Base-by-base conservation (phyloP, 2,888 invertebrate species). In the Bembecia ichneumoniformis region DNA sequence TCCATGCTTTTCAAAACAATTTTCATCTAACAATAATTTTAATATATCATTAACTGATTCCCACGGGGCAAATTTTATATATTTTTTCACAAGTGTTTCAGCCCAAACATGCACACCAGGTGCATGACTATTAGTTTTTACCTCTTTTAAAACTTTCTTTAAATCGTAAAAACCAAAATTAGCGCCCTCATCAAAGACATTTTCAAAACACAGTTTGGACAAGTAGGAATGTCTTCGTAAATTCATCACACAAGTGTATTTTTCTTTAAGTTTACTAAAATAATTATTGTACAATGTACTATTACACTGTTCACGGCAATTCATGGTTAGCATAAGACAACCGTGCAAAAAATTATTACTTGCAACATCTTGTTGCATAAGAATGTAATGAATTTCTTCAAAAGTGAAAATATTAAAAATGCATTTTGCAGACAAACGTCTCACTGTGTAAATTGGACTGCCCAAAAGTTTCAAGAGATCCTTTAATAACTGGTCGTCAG, bases 271-370 rank as follows among this genome's bases (percentile, higher is more conserved):
- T 20, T 54, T 51, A n/a, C 43, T 51, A 44, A 71, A 62, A 15
- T 63, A 43, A 5, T 53, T 43, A 47, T 55, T 36, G 52, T 56
- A 51, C 48, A 55, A n/a, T 44, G 13, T 10, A n/a, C 48, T 20
- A 40, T 43, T 47, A 55, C 67, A 66, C 49, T 70, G 55, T 56
- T 73, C 74, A 36, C 64, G 48, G 51, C 69, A 81, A 51, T 67
- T 55, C 47, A 60, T 56, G 15, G 77, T 51, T 47, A 86, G 54
- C 48, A 79, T 56, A n/a, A 86, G 58, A 55, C 58, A 55, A 2
- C 87, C 87, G 68, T 87, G 83, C n/a, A 81, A 54, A 47, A 59
- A 62, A 62, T 86, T 86, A 64, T 86, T 83, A 3, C 72, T 57
- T 3, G 53, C 20, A 50, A 47, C 55, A 43, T 62, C 56, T 54